A percentile compares a stretch with the other conserved stretches of the same genome.
phyloP scores from a whole-genome alignment of 2,888 invertebrate species.

The Hymenopus coronatus region DNA sequence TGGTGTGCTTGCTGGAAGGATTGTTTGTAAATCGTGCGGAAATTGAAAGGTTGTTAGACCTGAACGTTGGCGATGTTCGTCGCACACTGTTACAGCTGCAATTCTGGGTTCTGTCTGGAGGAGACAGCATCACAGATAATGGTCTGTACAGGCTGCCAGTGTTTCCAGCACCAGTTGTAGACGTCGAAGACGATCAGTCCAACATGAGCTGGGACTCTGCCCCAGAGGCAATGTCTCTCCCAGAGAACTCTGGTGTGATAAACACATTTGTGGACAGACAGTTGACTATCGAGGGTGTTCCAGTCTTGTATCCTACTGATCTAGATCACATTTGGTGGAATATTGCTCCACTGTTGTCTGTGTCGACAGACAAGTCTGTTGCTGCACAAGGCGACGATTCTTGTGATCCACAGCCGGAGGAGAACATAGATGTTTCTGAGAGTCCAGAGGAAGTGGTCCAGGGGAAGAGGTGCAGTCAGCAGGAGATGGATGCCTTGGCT shows the following conservation, averaged over 20 bases:
- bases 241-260: neutral
- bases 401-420: neutral
- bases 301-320: constrained; percentile 35
- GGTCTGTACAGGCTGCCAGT: neutral
- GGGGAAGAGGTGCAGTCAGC: neutral
- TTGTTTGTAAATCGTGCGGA: constrained; percentile 54
- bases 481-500: constrained; percentile 14
- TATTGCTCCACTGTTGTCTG: constrained; percentile 36
- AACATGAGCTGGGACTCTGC: constrained; percentile 1
- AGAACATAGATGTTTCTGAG: neutral
- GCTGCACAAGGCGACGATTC: neutral
- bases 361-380: neutral
- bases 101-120: constrained; percentile 61
- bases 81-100: constrained; percentile 71
- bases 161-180: neutral
- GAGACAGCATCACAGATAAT: neutral
- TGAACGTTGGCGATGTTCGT: constrained; percentile 66
- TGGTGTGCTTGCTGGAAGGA: constrained; percentile 65
- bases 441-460: neutral
- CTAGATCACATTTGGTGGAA: constrained; percentile 44
- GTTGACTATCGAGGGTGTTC: neutral
- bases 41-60: constrained; percentile 55
- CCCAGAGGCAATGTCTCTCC: neutral
- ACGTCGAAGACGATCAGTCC: constrained; percentile 21
- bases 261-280: constrained; percentile 1